Conservation (phyloP, 2,797 vertebrate species). For the Columba guinea region DNA sequence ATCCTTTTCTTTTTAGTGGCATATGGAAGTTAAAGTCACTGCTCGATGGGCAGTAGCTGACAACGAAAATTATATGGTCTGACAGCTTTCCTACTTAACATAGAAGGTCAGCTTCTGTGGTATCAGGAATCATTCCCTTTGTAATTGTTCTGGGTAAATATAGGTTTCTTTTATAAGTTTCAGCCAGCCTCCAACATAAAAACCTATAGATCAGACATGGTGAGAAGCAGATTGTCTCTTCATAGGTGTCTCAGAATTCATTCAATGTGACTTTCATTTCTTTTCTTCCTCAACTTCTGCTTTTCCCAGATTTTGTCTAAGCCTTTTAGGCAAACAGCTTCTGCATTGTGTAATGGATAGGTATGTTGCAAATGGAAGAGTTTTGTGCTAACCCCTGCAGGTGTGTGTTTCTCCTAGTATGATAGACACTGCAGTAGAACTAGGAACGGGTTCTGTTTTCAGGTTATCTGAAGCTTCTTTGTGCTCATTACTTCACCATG, state of each 20-base stretch:
- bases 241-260: neutral
- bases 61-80: neutral
- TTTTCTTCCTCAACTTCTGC: neutral
- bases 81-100: neutral
- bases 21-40: neutral
- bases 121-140: neutral
- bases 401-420: neutral
- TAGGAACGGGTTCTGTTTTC: neutral
- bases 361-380: neutral
- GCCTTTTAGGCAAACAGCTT: neutral
- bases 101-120: neutral
- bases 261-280: neutral
- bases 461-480: neutral
- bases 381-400: neutral
- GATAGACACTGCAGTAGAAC: neutral
- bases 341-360: neutral
- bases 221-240: neutral
- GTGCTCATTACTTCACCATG: neutral
- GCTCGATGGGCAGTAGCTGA: neutral
- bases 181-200: neutral
- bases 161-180: neutral
- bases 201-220: neutral
- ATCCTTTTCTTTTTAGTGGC: neutral
- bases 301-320: neutral
- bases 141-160: conserved; percentile 11